Percentiles rank a stretch among this genome's conserved stretches.
Evolutionary conservation across 2,797 vertebrate species (phyloP).

Genomic region (Ibycter americanus): DNA sequence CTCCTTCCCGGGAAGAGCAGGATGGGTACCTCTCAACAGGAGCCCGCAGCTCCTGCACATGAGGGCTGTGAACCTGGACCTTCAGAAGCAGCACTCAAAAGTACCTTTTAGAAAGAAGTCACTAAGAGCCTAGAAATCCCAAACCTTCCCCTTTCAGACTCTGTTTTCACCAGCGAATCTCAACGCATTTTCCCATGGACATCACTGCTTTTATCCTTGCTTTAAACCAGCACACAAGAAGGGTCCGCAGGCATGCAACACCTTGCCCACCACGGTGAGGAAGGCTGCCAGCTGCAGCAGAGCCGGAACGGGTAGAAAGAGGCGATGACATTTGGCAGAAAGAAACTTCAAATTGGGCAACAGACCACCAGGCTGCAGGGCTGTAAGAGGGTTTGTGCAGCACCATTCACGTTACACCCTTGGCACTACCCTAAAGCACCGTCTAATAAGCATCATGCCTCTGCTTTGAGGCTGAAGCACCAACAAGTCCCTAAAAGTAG

Average conservation of each 20-base stretch:
- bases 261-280: fast-evolving
- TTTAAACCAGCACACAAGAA: neutral
- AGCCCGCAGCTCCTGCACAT: neutral
- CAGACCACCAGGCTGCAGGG: neutral
- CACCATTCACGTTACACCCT: neutral
- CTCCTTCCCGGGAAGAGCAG: neutral
- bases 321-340: neutral
- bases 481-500: neutral
- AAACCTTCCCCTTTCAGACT: too few species aligned
- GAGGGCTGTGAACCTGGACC: neutral
- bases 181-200: neutral
- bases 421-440: neutral
- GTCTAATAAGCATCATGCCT: neutral
- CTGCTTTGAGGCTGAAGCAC: neutral
- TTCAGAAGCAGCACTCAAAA: neutral
- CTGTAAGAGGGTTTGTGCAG: neutral
- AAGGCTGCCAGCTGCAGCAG: neutral
- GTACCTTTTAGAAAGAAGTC: neutral
- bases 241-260: fast-evolving
- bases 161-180: neutral
- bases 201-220: neutral
- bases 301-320: neutral
- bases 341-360: neutral
- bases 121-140: neutral
- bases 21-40: fast-evolving